A percentile compares a stretch with the other conserved stretches of the same genome.
These are phyloP conservation scores for Cheiracanthium punctorium DNA, from an alignment of 2,888 invertebrate genomes.

Conservation along the genomic window DNA sequence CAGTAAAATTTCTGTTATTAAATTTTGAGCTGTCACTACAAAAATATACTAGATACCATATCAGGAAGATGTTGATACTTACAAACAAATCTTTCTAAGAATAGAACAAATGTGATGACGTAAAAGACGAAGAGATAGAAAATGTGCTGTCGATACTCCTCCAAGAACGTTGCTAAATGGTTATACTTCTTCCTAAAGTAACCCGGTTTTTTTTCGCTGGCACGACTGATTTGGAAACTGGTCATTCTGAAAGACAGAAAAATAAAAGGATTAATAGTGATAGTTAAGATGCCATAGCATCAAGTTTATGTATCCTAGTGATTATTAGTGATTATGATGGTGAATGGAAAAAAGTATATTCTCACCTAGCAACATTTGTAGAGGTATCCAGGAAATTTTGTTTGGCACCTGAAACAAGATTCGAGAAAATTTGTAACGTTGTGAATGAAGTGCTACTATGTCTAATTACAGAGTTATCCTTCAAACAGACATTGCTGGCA, in stretches of 20 bases:
- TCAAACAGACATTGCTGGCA: too few species aligned
- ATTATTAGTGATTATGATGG: not conserved
- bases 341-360: not conserved
- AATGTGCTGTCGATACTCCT: conserved; percentile 96
- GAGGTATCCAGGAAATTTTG: conserved; percentile 96
- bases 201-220: conserved; percentile 82
- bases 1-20: too few species aligned
- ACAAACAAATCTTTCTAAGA: conserved; percentile 95
- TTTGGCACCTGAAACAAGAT: conserved; percentile 81
- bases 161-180: conserved; percentile 90
- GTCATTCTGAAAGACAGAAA: conserved; percentile 83
- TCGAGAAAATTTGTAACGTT: not conserved
- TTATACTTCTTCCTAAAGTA: conserved; percentile 89
- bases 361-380: conserved; percentile 87
- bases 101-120: conserved; percentile 93
- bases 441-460: too few species aligned
- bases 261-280: not conserved
- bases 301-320: not conserved
- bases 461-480: too few species aligned
- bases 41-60: too few species aligned
- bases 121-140: conserved; percentile 96
- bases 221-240: conserved; percentile 90
- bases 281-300: not conserved
- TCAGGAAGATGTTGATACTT: too few species aligned
- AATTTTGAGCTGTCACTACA: too few species aligned